Percentiles rank a stretch among this genome's conserved stretches.
phyloP scores from a whole-genome alignment of 1,140 invertebrate genomes.

The Ladona fulva region DNA sequence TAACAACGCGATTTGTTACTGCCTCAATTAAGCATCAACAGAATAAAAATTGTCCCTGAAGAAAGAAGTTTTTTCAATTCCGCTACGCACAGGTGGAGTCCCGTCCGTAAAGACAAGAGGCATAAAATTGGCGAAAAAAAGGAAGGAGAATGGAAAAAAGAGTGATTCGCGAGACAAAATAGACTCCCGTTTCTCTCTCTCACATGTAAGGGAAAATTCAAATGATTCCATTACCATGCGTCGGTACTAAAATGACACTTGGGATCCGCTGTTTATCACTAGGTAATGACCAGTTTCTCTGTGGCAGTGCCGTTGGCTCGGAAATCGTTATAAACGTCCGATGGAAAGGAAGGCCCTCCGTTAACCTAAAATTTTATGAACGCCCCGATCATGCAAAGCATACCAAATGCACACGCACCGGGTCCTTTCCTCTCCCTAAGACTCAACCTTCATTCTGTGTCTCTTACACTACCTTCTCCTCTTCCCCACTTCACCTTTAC shows the following conservation, averaged over 20 bases:
- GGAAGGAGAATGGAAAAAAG: neutral
- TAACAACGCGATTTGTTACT: neutral
- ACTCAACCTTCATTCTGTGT: too few species aligned
- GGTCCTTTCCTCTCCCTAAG: neutral
- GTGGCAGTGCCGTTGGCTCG: neutral
- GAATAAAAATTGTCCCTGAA: neutral
- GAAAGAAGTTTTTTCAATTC: neutral
- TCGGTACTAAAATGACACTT: constrained; percentile 9
- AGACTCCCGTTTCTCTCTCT: neutral
- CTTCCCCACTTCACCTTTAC: neutral
- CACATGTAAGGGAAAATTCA: constrained; percentile 9
- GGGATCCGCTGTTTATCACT: neutral
- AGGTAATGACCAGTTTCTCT: constrained; percentile 3
- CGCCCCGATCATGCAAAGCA: neutral
- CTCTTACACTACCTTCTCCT: too few species aligned
- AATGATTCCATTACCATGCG: constrained; percentile 4
- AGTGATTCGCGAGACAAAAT: neutral
- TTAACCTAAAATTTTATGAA: constrained; percentile 11
- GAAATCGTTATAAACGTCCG: constrained; percentile 4
- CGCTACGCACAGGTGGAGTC: neutral
- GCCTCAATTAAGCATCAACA: neutral
- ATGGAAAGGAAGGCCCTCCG: neutral
- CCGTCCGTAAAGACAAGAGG: neutral
- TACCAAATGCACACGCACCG: neutral
- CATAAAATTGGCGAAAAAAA: neutral